Conservation (phyloP, 2,797 vertebrate species). For the Limosa lapponica region DNA sequence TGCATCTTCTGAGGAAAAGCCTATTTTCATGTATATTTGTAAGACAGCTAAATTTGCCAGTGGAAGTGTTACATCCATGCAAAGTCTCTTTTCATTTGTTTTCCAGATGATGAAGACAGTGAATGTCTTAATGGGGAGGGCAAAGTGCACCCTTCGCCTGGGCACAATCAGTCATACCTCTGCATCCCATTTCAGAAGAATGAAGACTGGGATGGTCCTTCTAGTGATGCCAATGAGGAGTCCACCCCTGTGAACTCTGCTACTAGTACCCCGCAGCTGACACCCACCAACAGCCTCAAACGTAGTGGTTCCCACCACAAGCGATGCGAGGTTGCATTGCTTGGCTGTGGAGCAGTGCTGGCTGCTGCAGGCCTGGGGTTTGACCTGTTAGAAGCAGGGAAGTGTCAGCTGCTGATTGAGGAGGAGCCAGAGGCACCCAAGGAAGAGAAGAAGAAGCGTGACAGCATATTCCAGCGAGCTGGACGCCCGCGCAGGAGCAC, state of each 20-base stretch:
- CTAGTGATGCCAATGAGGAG: slow-evolving; percentile 81
- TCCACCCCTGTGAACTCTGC: slow-evolving; percentile 81
- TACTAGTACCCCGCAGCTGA: slow-evolving; percentile 85
- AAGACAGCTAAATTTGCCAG: background rate
- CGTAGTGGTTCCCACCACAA: slow-evolving; percentile 85
- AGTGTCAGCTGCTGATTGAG: slow-evolving; percentile 76
- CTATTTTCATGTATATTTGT: background rate
- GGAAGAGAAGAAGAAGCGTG: slow-evolving; percentile 90
- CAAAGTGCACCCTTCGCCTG: slow-evolving; percentile 73
- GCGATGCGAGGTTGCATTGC: slow-evolving; percentile 88
- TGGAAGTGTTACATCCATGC: background rate
- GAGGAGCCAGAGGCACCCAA: slow-evolving; percentile 80
- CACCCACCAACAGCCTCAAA: slow-evolving; percentile 86
- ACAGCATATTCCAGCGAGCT: slow-evolving; percentile 90
- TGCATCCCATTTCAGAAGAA: slow-evolving; percentile 90
- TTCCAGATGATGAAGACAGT: slow-evolving; percentile 90
- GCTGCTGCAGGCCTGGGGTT: slow-evolving; percentile 92
- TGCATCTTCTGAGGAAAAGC: background rate
- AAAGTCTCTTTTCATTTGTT: slow-evolving; percentile 6
- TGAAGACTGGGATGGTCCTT: slow-evolving; percentile 84
- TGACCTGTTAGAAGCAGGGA: slow-evolving; percentile 85
- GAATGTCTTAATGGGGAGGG: slow-evolving; percentile 82
- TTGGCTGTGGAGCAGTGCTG: slow-evolving; percentile 91
- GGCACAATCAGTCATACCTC: slow-evolving; percentile 92
- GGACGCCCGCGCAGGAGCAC: slow-evolving; percentile 86